These are phyloP conservation scores for human (Homo sapiens) DNA, from an alignment of 2,113 vertebrate species.

Conservation along the genomic window DNA sequence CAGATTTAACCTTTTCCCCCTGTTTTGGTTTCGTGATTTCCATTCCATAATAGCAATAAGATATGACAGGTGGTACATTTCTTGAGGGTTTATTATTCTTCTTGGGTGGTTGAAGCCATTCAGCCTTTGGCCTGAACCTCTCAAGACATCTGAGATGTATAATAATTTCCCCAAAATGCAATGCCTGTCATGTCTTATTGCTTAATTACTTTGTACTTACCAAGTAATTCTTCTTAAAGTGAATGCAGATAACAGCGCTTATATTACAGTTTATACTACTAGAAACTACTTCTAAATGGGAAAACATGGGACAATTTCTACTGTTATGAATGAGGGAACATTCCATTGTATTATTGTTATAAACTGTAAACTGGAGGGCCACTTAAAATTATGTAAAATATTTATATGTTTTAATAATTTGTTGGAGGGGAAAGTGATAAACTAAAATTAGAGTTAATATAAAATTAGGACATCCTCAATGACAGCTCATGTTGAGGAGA, in stretches of 20 bases:
- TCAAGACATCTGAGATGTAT: conserved; percentile 82
- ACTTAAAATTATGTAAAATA: conserved; percentile 50
- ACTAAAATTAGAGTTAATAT: conserved; percentile 11
- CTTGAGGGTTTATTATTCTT: conserved; percentile 82
- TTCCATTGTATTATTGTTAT: background rate
- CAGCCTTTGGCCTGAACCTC: conserved; percentile 86
- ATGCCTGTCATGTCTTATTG: conserved; percentile 84
- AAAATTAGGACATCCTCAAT: conserved; percentile 4
- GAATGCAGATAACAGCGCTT: conserved; percentile 76
- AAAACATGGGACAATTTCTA: conserved; percentile 74
- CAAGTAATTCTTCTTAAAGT: conserved; percentile 83
- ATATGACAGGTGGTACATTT: conserved; percentile 81
- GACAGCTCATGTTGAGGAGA: background rate
- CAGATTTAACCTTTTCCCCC: conserved; percentile 84
- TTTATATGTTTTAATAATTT: conserved; percentile 8
- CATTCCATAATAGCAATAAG: conserved; percentile 85
- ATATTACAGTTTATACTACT: conserved; percentile 73
- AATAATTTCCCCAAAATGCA: conserved; percentile 84
- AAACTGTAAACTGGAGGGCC: conserved; percentile 5
- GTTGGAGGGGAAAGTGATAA: background rate
- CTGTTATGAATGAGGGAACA: background rate
- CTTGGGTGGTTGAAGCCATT: conserved; percentile 85
- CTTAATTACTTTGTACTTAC: conserved; percentile 86
- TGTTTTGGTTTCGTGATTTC: conserved; percentile 85
- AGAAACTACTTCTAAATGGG: conserved; percentile 66